These are phyloP conservation scores for Aptenodytes forsteri DNA, from an alignment of 2,113 vertebrate species.

Conservation along the genomic window DNA sequence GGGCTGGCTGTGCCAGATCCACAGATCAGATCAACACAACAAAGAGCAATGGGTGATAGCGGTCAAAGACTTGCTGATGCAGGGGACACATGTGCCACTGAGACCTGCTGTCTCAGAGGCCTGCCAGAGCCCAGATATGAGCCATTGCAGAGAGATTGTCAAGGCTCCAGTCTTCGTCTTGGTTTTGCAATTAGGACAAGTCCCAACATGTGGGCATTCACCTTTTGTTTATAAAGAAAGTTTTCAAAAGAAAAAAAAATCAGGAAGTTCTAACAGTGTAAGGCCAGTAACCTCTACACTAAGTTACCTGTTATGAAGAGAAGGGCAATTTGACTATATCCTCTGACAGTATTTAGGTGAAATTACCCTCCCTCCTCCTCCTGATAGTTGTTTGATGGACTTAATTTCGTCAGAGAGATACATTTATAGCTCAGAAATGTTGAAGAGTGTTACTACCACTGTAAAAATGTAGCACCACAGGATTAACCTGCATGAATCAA, in stretches of 20 bases:
- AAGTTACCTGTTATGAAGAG: neutral
- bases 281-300: neutral
- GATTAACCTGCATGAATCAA: slow-evolving; percentile 20
- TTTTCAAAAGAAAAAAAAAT: slow-evolving; percentile 2
- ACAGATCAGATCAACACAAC: neutral
- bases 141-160: neutral
- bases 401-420: neutral
- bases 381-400: neutral
- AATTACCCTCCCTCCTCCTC: neutral
- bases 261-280: neutral
- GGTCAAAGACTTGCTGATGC: neutral
- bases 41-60: neutral
- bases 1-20: neutral
- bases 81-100: neutral
- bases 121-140: neutral
- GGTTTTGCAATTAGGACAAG: neutral
- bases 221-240: neutral
- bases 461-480: slow-evolving; percentile 6
- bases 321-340: neutral
- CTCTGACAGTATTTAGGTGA: neutral
- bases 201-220: neutral
- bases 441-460: neutral
- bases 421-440: neutral
- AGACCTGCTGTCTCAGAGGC: neutral
- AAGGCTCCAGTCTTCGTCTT: neutral